Conservation (phyloP, 2,113 vertebrate species). For the Rhadina sibilatrix region DNA sequence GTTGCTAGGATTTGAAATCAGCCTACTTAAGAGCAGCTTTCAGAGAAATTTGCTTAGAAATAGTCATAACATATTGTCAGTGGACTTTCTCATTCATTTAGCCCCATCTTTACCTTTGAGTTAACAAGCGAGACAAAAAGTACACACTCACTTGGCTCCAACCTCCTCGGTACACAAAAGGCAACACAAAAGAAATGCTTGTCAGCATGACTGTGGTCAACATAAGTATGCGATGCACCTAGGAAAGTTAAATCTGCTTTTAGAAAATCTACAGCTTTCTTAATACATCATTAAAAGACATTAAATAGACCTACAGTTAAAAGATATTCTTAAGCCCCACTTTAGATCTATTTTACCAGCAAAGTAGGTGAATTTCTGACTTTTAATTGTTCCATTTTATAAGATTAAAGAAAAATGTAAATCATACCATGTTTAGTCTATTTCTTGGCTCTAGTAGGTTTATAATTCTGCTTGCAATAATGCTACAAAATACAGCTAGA, state of each 20-base stretch:
- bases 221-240: constrained; percentile 86
- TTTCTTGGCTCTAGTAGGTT: neutral
- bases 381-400: neutral
- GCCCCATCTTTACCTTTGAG: neutral
- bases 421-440: neutral
- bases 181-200: constrained; percentile 77
- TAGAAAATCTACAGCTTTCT: neutral
- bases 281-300: neutral
- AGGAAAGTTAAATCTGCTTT: neutral
- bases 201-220: constrained; percentile 77
- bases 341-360: neutral
- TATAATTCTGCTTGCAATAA: neutral
- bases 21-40: neutral
- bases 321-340: neutral
- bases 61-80: neutral
- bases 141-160: constrained; percentile 80
- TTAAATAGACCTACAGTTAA: neutral
- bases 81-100: neutral
- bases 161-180: constrained; percentile 84
- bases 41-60: neutral
- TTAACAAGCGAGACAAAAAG: neutral
- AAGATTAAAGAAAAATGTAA: neutral
- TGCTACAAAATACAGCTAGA: neutral
- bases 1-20: neutral
- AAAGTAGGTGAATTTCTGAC: neutral